Evolutionary conservation across 2,888 invertebrate species (phyloP).

Genomic region (Andrena trimmerana): DNA sequence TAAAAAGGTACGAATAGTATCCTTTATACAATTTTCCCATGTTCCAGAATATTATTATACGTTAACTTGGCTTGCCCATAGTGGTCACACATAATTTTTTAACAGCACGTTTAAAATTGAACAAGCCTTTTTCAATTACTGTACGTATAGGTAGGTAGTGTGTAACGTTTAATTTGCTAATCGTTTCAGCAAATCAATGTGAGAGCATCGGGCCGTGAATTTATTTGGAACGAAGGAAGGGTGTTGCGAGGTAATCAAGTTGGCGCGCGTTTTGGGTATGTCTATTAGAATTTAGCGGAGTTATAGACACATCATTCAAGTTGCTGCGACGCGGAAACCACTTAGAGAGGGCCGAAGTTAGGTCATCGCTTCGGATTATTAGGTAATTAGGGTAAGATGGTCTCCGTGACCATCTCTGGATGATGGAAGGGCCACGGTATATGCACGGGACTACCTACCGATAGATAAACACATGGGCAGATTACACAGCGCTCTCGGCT

Average conservation of each 20-base stretch:
- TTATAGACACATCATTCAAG: slow-evolving; percentile 69
- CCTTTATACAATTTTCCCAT: too few relatives aligned
- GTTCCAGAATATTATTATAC: neutral
- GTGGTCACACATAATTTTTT: too few relatives aligned
- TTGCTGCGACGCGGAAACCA: slow-evolving; percentile 66
- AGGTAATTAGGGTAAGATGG: slow-evolving; percentile 83
- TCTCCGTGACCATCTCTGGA: slow-evolving; percentile 75
- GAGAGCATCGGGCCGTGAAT: neutral
- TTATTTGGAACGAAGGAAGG: neutral
- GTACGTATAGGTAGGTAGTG: too few relatives aligned
- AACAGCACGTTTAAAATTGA: too few relatives aligned
- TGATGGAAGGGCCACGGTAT: slow-evolving; percentile 70
- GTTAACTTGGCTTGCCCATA: too few relatives aligned
- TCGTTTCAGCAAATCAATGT: neutral
- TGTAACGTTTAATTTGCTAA: neutral
- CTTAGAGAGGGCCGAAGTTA: slow-evolving; percentile 74
- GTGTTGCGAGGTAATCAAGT: slow-evolving; percentile 28
- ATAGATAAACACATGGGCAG: slow-evolving; percentile 83
- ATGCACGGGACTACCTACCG: slow-evolving; percentile 72
- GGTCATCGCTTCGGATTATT: slow-evolving; percentile 81
- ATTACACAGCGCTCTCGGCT: slow-evolving; percentile 80
- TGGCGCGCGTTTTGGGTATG: slow-evolving; percentile 26
- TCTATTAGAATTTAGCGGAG: slow-evolving; percentile 62
- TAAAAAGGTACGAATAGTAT: neutral
- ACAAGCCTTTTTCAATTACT: too few relatives aligned